Percentiles rank a stretch among this genome's conserved stretches.
These are phyloP conservation scores for Serinus canaria DNA, from an alignment of 2,113 vertebrate genomes.

Conservation along the genomic window DNA sequence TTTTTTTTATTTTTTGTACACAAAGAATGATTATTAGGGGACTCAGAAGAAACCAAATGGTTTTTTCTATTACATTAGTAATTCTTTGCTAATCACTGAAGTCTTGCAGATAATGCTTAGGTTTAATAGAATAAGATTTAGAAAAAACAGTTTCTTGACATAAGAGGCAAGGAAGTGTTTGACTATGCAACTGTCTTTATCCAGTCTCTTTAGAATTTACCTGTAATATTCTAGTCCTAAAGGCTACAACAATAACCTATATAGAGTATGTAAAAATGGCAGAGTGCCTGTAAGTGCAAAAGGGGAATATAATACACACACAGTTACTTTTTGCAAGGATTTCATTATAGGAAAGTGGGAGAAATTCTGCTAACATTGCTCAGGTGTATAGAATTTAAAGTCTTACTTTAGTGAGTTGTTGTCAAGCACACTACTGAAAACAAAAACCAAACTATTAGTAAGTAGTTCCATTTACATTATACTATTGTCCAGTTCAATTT, in stretches of 20 bases:
- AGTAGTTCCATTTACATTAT: neutral
- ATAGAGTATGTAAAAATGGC: neutral
- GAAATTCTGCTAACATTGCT: conserved; percentile 50
- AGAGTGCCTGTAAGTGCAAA: neutral
- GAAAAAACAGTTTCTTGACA: neutral
- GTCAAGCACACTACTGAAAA: neutral
- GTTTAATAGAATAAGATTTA: neutral
- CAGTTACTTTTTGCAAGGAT: conserved; percentile 14
- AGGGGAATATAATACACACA: neutral
- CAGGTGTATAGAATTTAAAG: conserved; percentile 44
- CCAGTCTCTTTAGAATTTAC: neutral
- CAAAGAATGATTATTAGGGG: neutral
- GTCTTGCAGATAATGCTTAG: conserved; percentile 34
- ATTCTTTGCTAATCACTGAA: conserved; percentile 35
- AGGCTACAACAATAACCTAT: neutral
- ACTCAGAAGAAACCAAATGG: conserved; percentile 2
- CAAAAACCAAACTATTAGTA: neutral
- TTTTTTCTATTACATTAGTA: conserved; percentile 30
- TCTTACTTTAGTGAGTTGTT: conserved; percentile 46
- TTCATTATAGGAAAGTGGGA: conserved; percentile 35
- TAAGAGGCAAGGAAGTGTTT: neutral
- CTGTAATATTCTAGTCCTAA: neutral
- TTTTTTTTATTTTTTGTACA: conserved; percentile 11
- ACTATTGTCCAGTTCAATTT: neutral
- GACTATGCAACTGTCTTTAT: neutral